These are phyloP conservation scores for Zhuqinia jingwanae DNA, from an alignment of 2,888 invertebrate genomes.

Conservation along the genomic window DNA sequence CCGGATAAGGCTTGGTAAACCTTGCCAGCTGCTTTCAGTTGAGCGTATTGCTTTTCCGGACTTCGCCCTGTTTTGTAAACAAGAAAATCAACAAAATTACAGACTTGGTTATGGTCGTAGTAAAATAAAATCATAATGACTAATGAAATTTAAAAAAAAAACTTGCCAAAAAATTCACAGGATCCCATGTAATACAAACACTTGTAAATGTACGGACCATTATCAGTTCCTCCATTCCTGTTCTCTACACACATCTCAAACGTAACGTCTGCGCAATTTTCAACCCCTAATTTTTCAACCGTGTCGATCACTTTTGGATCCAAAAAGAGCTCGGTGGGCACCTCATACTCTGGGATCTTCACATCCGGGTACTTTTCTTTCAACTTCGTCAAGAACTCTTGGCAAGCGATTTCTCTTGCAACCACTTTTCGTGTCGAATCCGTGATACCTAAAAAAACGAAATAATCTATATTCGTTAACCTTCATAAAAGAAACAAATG, in stretches of 20 bases:
- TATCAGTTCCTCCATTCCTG: not conserved
- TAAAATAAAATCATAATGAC: too few species aligned
- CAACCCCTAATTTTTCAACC: not conserved
- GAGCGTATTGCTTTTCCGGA: not conserved
- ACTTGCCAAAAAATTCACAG: not conserved
- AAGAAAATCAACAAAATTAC: too few species aligned
- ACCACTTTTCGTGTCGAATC: slow-evolving; percentile 10
- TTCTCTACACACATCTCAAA: not conserved
- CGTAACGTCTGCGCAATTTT: not conserved
- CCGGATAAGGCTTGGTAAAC: not conserved
- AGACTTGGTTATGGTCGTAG: too few species aligned
- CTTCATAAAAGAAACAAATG: not conserved
- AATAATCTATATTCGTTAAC: too few species aligned
- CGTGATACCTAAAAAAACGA: not conserved
- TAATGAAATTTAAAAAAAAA: too few species aligned
- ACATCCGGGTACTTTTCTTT: slow-evolving; percentile 14
- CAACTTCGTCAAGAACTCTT: slow-evolving; percentile 19
- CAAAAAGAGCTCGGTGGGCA: slow-evolving; percentile 20
- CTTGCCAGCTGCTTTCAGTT: not conserved
- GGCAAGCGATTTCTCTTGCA: slow-evolving; percentile 43
- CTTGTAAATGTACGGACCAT: not conserved
- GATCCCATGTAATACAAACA: not conserved
- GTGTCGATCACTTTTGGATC: slow-evolving; percentile 25
- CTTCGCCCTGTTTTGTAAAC: not conserved
- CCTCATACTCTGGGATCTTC: slow-evolving; percentile 31